A percentile compares a stretch with the other conserved stretches of the same genome.
phyloP scores from a whole-genome alignment of 2,888 invertebrate species.

The Saturnia japonica region DNA sequence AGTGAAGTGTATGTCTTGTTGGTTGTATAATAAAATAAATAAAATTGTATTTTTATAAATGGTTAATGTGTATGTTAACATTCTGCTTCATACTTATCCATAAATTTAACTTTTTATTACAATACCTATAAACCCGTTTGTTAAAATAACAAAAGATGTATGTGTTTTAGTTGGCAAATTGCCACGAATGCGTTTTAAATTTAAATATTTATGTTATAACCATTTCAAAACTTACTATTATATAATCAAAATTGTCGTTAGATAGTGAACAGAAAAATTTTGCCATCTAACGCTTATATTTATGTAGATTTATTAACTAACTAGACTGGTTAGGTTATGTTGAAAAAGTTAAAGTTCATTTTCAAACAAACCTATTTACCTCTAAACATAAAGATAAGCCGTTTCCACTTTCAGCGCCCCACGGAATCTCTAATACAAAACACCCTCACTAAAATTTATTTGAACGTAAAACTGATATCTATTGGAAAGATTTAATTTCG shows the following conservation, averaged over 20 bases:
- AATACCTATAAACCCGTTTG: not conserved
- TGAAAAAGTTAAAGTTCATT: not conserved
- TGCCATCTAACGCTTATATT: no score
- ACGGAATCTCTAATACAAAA: constrained; percentile 41
- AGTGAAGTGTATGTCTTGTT: no score
- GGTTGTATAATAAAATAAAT: no score
- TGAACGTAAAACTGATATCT: constrained; percentile 59
- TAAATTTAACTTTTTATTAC: not conserved
- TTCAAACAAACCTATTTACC: not conserved
- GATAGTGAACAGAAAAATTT: no score
- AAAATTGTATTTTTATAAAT: no score
- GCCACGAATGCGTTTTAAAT: constrained; percentile 9
- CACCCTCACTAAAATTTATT: constrained; percentile 63
- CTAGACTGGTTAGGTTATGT: no score
- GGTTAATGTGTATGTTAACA: no score
- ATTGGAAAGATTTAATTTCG: constrained; percentile 67
- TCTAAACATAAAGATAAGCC: constrained; percentile 20
- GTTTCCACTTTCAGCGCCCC: constrained; percentile 22
- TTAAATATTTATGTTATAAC: constrained; percentile 12
- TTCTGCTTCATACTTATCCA: not conserved
- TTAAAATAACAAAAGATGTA: constrained; percentile 1
- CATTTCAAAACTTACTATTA: not conserved
- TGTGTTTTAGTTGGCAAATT: not conserved
- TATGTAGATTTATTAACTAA: no score
- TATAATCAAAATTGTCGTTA: no score